A percentile compares a stretch with the other conserved stretches of the same genome.
phyloP scores from a whole-genome alignment of 2,797 vertebrate genomes.

The Urosaurus nigricauda region DNA sequence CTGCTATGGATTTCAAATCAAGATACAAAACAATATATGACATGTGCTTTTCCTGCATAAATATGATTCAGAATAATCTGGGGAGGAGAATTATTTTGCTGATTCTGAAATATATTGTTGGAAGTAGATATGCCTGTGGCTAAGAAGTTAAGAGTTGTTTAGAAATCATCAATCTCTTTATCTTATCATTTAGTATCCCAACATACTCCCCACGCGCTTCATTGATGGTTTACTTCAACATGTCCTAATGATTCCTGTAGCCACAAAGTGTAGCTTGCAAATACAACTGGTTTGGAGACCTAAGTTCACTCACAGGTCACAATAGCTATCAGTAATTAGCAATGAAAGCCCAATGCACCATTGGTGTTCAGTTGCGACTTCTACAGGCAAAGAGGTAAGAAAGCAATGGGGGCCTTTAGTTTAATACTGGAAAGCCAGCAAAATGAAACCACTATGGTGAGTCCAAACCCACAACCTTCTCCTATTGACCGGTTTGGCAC shows the following conservation, averaged over 20 bases:
- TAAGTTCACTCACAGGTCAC: slow-evolving; percentile 52
- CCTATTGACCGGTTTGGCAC: fast-evolving
- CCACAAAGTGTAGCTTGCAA: slow-evolving; percentile 53
- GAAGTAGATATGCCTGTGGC: slow-evolving; percentile 11
- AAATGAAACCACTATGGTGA: neutral
- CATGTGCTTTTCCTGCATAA: no score
- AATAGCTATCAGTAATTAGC: slow-evolving; percentile 34
- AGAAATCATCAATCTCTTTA: slow-evolving; percentile 54
- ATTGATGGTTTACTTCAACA: slow-evolving; percentile 39
- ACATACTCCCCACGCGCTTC: slow-evolving; percentile 21
- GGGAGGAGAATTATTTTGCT: slow-evolving; percentile 34
- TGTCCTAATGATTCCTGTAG: slow-evolving; percentile 54
- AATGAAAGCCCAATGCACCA: slow-evolving; percentile 18
- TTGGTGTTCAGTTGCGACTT: slow-evolving; percentile 17
- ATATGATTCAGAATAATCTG: neutral
- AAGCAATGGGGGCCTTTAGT: fast-evolving
- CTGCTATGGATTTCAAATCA: neutral
- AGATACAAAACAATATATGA: neutral
- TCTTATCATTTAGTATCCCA: slow-evolving; percentile 34
- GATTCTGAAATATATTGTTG: slow-evolving; percentile 52
- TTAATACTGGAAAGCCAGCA: neutral
- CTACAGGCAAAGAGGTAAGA: slow-evolving; percentile 16
- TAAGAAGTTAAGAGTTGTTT: slow-evolving; percentile 51
- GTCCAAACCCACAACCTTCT: neutral
- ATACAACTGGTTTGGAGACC: slow-evolving; percentile 42